Percentiles rank a stretch among this genome's conserved stretches.
These are phyloP conservation scores for Thecocarcelia acutangulata DNA, from an alignment of 2,888 invertebrate species.

Conservation along the genomic window DNA sequence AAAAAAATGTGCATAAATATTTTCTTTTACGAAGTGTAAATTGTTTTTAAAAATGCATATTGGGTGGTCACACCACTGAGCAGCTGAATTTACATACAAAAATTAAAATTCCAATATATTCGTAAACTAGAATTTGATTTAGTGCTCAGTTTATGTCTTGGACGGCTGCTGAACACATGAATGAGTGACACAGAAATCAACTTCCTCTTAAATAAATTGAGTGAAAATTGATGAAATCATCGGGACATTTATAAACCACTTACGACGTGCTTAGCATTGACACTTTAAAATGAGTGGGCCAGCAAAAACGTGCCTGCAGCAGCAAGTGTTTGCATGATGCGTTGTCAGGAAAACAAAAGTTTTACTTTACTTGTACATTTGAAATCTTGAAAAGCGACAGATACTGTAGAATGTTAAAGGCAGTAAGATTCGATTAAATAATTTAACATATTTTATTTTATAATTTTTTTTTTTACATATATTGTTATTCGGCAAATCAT, in stretches of 20 bases:
- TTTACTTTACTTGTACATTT: conserved; percentile 12
- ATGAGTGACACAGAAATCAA: conserved; percentile 52
- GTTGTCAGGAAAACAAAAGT: neutral
- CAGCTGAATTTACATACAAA: conserved; percentile 42
- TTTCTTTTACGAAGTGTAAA: conserved; percentile 47
- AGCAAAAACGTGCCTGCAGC: conserved; percentile 28
- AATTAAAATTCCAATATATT: conserved; percentile 58
- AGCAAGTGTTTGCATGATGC: conserved; percentile 21
- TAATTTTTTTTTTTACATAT: no score
- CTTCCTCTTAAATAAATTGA: conserved; percentile 55
- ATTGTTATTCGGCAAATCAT: no score
- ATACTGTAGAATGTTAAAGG: neutral
- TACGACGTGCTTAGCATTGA: conserved; percentile 48
- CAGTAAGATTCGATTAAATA: no score
- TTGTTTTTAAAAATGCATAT: conserved; percentile 46
- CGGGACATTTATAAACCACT: conserved; percentile 47
- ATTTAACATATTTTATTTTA: no score
- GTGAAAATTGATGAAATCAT: conserved; percentile 51
- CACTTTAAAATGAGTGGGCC: conserved; percentile 26
- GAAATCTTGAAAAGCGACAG: conserved; percentile 5
- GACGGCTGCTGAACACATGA: conserved; percentile 12
- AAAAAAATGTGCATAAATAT: conserved; percentile 62
- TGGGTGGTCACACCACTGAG: conserved; percentile 49
- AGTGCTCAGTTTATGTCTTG: conserved; percentile 8
- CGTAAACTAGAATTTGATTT: conserved; percentile 36